Evolutionary conservation across 2,797 vertebrate species (phyloP).

Genomic region (Anguilla anguilla): DNA sequence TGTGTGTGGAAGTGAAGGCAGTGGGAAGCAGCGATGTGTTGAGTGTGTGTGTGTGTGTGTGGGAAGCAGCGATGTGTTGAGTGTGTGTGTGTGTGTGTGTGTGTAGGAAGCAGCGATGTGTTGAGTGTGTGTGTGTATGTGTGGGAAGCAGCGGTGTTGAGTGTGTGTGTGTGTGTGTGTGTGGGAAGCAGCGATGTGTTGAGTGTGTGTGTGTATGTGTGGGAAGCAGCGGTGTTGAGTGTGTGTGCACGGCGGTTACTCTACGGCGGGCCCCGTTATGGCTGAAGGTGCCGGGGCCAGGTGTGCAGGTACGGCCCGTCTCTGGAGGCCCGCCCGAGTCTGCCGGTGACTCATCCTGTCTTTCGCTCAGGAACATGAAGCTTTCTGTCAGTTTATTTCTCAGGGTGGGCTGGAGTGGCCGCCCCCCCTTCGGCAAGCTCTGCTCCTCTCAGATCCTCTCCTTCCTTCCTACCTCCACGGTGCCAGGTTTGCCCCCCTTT

Average conservation of each 20-base stretch:
- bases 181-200: too few species aligned
- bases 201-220: not conserved
- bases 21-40: too few species aligned
- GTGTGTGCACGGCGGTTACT: not conserved
- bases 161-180: too few species aligned
- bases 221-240: too few species aligned
- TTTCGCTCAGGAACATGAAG: not conserved
- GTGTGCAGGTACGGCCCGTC: not conserved
- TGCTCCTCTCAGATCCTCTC: not conserved
- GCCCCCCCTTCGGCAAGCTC: not conserved
- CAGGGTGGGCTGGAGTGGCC: not conserved
- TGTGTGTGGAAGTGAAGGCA: too few species aligned
- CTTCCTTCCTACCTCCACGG: not conserved
- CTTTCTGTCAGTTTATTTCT: not conserved
- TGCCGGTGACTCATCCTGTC: not conserved
- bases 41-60: too few species aligned
- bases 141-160: too few species aligned
- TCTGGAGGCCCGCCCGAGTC: too few species aligned
- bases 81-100: too few species aligned
- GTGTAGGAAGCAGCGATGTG: too few species aligned
- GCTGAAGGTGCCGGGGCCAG: not conserved
- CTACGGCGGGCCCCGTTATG: not conserved
- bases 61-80: too few species aligned
- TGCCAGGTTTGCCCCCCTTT: not conserved
- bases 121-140: too few species aligned